These are phyloP conservation scores for Pogonocichla stellata DNA, from an alignment of 2,113 vertebrate species.

Conservation along the genomic window DNA sequence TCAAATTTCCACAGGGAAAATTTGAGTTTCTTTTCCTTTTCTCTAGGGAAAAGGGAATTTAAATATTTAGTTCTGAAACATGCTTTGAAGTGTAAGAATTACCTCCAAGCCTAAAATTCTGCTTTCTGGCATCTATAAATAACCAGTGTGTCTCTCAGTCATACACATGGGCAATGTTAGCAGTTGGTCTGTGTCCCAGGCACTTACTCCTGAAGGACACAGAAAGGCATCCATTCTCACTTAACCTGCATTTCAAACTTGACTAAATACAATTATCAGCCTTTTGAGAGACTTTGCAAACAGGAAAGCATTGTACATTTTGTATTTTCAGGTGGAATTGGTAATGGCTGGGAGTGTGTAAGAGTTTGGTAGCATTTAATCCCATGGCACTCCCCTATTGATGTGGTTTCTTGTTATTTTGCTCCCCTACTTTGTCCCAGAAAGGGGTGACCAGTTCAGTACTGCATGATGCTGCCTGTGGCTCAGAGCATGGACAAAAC, in stretches of 20 bases:
- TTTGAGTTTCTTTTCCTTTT: constrained; percentile 18
- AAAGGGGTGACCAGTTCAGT: background rate
- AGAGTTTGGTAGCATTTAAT: background rate
- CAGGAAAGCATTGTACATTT: background rate
- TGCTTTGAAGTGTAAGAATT: constrained; percentile 46
- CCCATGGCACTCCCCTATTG: background rate
- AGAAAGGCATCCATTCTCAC: background rate
- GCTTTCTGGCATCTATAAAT: constrained; percentile 29
- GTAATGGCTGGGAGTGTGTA: background rate
- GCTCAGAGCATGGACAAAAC: background rate
- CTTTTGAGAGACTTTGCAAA: background rate
- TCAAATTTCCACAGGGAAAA: constrained; percentile 44
- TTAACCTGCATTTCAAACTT: background rate
- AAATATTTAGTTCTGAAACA: constrained; percentile 38
- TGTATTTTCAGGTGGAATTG: background rate
- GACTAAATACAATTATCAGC: background rate
- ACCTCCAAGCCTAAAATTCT: constrained; percentile 39
- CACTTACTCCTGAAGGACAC: background rate
- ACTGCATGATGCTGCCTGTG: accelerated
- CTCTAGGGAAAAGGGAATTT: constrained; percentile 22
- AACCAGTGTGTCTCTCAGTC: background rate
- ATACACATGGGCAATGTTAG: background rate
- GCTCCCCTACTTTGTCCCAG: background rate
- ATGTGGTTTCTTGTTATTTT: background rate
- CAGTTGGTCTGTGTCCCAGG: background rate